These are phyloP conservation scores for Clostera curtula DNA, from an alignment of 2,888 invertebrate species.

Conservation along the genomic window DNA sequence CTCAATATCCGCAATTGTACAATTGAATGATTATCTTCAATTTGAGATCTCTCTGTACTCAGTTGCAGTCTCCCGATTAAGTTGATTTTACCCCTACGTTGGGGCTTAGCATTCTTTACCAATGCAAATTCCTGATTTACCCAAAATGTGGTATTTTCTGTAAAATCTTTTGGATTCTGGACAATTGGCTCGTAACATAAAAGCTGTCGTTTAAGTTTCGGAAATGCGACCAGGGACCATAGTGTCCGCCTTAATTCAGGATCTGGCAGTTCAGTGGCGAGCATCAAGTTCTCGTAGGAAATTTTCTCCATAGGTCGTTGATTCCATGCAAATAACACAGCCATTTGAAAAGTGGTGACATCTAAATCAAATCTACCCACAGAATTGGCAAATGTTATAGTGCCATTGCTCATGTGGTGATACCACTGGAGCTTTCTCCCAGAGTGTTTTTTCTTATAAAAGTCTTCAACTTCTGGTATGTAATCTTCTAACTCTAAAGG, in stretches of 20 bases:
- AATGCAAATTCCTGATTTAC: conserved; percentile 97
- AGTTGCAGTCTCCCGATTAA: conserved; percentile 96
- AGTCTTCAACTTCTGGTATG: conserved; percentile 99
- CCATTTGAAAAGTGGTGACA: conserved; percentile 99
- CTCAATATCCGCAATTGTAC: conserved; percentile 96
- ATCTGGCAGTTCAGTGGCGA: conserved; percentile 97
- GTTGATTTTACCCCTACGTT: conserved; percentile 96
- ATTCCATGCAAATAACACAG: conserved; percentile 99
- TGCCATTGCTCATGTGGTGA: conserved; percentile 99
- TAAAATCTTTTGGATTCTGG: conserved; percentile 94
- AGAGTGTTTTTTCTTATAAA: conserved; percentile 97
- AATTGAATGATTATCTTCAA: conserved; percentile 99
- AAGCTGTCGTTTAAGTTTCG: conserved; percentile 95
- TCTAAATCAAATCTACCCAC: conserved; percentile 97
- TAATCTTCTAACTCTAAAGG: conserved; percentile 99
- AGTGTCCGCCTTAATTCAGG: conserved; percentile 95
- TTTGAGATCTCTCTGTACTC: conserved; percentile 94
- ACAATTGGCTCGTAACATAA: conserved; percentile 86
- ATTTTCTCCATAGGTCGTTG: conserved; percentile 94
- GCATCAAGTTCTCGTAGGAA: conserved; percentile 95
- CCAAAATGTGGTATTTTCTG: conserved; percentile 94
- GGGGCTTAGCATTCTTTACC: conserved; percentile 95
- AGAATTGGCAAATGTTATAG: conserved; percentile 94
- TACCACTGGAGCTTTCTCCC: conserved; percentile 99
- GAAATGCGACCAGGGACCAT: conserved; percentile 97